phyloP scores from a whole-genome alignment of 1,140 invertebrate genomes.

The Holotrichia oblita region DNA sequence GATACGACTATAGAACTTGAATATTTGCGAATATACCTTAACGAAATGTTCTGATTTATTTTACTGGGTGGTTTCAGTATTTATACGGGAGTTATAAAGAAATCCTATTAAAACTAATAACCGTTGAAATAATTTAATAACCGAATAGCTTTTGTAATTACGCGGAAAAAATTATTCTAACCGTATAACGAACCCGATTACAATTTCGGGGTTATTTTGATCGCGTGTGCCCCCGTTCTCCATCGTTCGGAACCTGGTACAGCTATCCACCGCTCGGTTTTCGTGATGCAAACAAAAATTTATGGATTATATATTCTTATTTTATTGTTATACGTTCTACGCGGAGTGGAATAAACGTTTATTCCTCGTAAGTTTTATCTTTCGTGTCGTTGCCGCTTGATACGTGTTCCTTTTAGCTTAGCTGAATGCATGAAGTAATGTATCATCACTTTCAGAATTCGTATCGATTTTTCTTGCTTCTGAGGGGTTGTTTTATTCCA shows the following conservation, averaged over 20 bases:
- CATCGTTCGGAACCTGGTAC: constrained; percentile 22
- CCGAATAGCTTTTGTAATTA: neutral
- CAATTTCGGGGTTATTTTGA: constrained; percentile 12
- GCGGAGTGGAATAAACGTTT: neutral
- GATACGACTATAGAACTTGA: too few relatives aligned
- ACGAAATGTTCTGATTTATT: too few relatives aligned
- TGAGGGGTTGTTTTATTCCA: neutral
- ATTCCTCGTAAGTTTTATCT: neutral
- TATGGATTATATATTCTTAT: constrained; percentile 13
- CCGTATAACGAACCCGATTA: neutral
- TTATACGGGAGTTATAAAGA: too few relatives aligned
- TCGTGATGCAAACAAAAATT: constrained; percentile 20
- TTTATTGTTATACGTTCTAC: neutral
- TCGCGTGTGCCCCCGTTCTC: constrained; percentile 18
- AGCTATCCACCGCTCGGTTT: neutral
- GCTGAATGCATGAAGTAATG: neutral
- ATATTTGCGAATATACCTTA: too few relatives aligned
- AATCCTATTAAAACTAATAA: neutral
- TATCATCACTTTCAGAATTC: neutral
- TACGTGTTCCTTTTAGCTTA: neutral
- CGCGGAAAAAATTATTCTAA: neutral
- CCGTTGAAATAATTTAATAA: neutral
- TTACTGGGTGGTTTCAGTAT: too few relatives aligned
- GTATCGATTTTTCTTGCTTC: neutral
- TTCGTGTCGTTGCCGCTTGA: neutral